These are phyloP conservation scores for Crotalus viridis DNA, from an alignment of 2,113 vertebrate species.

Conservation along the genomic window DNA sequence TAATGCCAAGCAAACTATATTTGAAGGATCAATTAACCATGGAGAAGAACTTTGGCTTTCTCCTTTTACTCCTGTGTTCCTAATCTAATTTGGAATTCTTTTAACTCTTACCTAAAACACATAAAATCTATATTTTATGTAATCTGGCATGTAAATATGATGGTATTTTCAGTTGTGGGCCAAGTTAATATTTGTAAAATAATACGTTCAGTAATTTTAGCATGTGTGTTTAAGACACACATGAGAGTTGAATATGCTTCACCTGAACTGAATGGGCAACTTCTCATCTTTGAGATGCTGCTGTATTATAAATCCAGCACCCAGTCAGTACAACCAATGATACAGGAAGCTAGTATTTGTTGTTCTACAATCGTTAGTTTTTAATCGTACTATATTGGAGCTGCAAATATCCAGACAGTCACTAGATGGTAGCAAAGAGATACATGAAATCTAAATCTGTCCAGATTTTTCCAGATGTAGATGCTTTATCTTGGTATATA, in stretches of 20 bases:
- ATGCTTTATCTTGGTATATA: background rate
- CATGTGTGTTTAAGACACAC: background rate
- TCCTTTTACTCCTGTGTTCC: background rate
- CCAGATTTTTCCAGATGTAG: background rate
- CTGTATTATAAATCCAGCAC: background rate
- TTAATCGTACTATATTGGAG: background rate
- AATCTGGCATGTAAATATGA: background rate
- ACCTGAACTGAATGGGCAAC: background rate
- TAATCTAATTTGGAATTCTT: background rate
- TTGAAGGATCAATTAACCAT: background rate
- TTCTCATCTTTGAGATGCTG: background rate
- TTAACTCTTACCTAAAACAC: background rate
- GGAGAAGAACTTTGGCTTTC: background rate
- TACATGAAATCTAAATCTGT: background rate
- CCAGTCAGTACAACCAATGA: background rate
- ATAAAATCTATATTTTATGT: background rate
- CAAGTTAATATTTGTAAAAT: background rate
- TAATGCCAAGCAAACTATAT: background rate
- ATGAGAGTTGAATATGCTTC: background rate
- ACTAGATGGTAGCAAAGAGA: background rate
- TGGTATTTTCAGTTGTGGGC: background rate
- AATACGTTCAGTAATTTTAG: background rate
- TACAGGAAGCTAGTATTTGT: background rate
- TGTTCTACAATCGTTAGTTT: background rate
- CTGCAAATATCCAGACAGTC: background rate